These are phyloP conservation scores for Sebastes umbrosus DNA, from an alignment of 2,797 vertebrate genomes.

Conservation along the genomic window DNA sequence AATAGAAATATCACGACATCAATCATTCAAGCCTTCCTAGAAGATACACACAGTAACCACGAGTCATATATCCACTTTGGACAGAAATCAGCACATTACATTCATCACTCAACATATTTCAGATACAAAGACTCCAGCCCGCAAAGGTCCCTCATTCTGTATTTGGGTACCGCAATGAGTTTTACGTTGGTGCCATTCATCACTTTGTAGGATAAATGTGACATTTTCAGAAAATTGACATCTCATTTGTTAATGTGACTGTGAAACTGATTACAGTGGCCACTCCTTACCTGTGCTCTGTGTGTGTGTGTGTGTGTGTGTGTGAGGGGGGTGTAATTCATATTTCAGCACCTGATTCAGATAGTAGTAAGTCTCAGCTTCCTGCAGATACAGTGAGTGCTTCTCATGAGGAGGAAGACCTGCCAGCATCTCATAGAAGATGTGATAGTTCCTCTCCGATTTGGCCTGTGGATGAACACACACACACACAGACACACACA, in stretches of 20 bases:
- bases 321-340: background rate
- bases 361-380: constrained; percentile 96
- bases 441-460: constrained; percentile 96
- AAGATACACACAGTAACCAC: background rate
- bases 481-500: background rate
- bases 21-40: background rate
- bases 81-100: background rate
- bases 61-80: background rate
- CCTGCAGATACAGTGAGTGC: constrained; percentile 89
- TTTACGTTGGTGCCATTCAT: constrained; percentile 34
- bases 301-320: background rate
- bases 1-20: background rate
- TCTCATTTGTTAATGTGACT: constrained; percentile 48
- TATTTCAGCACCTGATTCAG: constrained; percentile 90
- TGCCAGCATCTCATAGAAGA: constrained; percentile 96
- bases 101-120: background rate
- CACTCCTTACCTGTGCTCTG: constrained; percentile 23
- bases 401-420: constrained; percentile 90
- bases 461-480: constrained; percentile 85
- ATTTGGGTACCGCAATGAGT: background rate
- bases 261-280: constrained; percentile 39
- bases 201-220: constrained; percentile 35
- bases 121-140: background rate
- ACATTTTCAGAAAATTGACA: constrained; percentile 33
- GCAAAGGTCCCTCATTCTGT: background rate